Percentiles rank a stretch among this genome's conserved stretches.
Conservation (phyloP, 2,888 invertebrate genomes). For the Leptinotarsa tumamoca region DNA sequence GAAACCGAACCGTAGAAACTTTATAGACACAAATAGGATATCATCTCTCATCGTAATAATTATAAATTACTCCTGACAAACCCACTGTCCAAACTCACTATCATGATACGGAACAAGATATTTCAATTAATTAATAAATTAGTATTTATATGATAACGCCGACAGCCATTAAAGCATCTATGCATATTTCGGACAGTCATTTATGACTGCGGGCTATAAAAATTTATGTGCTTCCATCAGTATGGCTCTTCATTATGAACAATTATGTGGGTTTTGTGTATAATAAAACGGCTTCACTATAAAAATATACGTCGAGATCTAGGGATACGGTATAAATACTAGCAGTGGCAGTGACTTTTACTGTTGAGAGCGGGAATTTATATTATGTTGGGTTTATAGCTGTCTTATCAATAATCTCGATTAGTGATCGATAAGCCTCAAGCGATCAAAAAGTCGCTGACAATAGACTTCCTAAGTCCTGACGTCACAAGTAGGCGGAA, state of each 20-base stretch:
- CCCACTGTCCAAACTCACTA: constrained; percentile 19
- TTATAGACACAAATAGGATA: constrained; percentile 16
- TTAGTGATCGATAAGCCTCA: constrained; percentile 8
- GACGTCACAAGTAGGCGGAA: too few relatives aligned
- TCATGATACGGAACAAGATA: constrained; percentile 21
- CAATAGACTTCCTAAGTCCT: neutral
- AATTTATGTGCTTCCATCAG: constrained; percentile 37
- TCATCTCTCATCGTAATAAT: constrained; percentile 12
- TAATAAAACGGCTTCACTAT: constrained; percentile 31
- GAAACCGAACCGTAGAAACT: neutral
- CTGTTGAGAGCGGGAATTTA: neutral
- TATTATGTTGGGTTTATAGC: neutral
- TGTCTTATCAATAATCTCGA: neutral
- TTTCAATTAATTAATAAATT: constrained; percentile 35
- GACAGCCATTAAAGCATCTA: constrained; percentile 28
- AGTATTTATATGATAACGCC: constrained; percentile 30
- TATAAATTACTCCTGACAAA: constrained; percentile 14
- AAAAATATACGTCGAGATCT: constrained; percentile 18
- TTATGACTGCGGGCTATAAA: constrained; percentile 34
- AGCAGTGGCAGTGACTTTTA: constrained; percentile 14
- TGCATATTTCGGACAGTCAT: constrained; percentile 35
- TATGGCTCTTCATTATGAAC: constrained; percentile 41
- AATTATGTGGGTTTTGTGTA: constrained; percentile 39
- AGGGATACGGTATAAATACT: neutral
- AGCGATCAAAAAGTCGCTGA: neutral